Evolutionary conservation across 2,113 vertebrate species (phyloP).

Genomic region (Melospiza melodia): DNA sequence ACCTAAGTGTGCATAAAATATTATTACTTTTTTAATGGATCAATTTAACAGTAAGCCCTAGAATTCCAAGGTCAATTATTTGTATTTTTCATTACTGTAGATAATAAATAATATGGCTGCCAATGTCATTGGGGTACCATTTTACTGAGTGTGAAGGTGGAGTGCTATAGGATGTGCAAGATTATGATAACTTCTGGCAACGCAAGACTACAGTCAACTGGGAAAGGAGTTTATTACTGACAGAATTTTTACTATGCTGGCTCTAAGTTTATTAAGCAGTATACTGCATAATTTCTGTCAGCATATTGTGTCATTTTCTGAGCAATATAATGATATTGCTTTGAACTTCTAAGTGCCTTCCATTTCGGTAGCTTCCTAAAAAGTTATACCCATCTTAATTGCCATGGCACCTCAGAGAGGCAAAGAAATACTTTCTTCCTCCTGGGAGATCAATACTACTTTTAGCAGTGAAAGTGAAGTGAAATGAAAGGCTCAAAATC

Average conservation of each 20-base stretch:
- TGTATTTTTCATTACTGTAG: constrained; percentile 19
- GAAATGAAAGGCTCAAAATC: background rate
- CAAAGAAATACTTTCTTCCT: background rate
- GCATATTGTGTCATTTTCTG: constrained; percentile 62
- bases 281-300: constrained; percentile 41
- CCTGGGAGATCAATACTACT: background rate
- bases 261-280: constrained; percentile 65
- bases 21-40: background rate
- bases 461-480: background rate
- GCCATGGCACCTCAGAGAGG: background rate
- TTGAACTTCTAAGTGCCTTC: constrained; percentile 50
- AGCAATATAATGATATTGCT: constrained; percentile 65
- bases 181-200: constrained; percentile 16
- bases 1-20: background rate
- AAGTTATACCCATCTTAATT: constrained; percentile 34
- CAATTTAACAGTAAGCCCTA: background rate
- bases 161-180: background rate
- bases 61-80: constrained; percentile 16
- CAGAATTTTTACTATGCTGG: constrained; percentile 39
- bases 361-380: constrained; percentile 39
- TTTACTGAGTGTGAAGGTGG: background rate
- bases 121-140: background rate
- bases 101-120: constrained; percentile 6
- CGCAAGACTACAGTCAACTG: constrained; percentile 25
- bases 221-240: constrained; percentile 44